A percentile compares a stretch with the other conserved stretches of the same genome.
Conservation (phyloP, 2,113 vertebrate species). For the Danionella cerebrum region DNA sequence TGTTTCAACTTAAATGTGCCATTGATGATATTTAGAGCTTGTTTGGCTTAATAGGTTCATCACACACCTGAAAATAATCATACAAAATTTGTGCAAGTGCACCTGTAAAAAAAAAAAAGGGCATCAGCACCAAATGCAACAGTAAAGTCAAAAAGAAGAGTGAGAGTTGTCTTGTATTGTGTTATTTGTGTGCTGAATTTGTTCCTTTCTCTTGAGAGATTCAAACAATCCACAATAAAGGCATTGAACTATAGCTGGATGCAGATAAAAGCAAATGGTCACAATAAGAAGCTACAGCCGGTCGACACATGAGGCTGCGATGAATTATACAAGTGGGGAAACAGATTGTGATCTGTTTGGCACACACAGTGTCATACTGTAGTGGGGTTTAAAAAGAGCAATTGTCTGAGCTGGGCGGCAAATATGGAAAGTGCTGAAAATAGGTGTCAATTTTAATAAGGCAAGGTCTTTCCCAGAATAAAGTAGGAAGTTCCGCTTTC, state of each 20-base stretch:
- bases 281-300: slow-evolving; percentile 82
- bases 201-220: slow-evolving; percentile 55
- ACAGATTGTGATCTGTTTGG: slow-evolving; percentile 75
- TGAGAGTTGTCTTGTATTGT: slow-evolving; percentile 22
- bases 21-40: too few relatives aligned
- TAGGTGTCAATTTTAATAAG: slow-evolving; percentile 74
- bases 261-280: slow-evolving; percentile 77
- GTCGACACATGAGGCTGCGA: slow-evolving; percentile 74
- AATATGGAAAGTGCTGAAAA: slow-evolving; percentile 70
- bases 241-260: slow-evolving; percentile 76
- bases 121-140: not conserved
- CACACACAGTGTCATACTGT: slow-evolving; percentile 77
- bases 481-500: slow-evolving; percentile 65
- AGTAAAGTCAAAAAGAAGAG: slow-evolving; percentile 8
- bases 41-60: too few relatives aligned
- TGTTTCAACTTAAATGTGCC: too few relatives aligned
- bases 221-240: slow-evolving; percentile 74
- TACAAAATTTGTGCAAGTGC: too few relatives aligned
- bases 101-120: too few relatives aligned
- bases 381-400: slow-evolving; percentile 69
- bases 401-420: slow-evolving; percentile 69
- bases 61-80: too few relatives aligned
- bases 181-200: slow-evolving; percentile 34
- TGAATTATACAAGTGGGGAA: slow-evolving; percentile 76
- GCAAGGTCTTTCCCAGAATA: slow-evolving; percentile 67